A percentile compares a stretch with the other conserved stretches of the same genome.
Evolutionary conservation across 1,140 invertebrate genomes (phyloP).

Genomic region (Solenopsis fugax): DNA sequence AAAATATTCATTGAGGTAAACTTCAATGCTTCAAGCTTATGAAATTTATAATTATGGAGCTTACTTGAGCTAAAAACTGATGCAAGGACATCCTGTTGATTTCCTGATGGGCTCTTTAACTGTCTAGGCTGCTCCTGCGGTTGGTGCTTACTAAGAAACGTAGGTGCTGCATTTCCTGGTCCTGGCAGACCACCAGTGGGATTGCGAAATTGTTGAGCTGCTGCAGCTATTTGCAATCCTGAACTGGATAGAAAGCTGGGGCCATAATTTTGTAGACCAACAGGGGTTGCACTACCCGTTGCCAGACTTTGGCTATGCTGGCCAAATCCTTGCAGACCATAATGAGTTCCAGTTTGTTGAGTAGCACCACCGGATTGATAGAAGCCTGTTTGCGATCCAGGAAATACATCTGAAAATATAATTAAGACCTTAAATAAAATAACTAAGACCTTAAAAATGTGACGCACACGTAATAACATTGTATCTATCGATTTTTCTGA

Average conservation of each 20-base stretch:
- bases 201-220: conserved; percentile 87
- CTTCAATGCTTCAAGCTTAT: too few relatives aligned
- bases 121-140: conserved; percentile 88
- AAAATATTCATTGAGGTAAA: too few relatives aligned
- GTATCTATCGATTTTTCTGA: background rate
- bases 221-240: conserved; percentile 86
- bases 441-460: background rate
- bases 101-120: conserved; percentile 88
- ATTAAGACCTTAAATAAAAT: conserved; percentile 37
- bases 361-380: conserved; percentile 87
- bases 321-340: conserved; percentile 86
- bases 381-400: conserved; percentile 86
- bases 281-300: conserved; percentile 86
- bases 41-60: too few relatives aligned
- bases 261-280: conserved; percentile 88
- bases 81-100: conserved; percentile 86
- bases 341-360: conserved; percentile 86
- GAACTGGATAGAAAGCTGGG: conserved; percentile 88
- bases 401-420: conserved; percentile 82
- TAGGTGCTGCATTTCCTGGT: conserved; percentile 85
- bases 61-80: conserved; percentile 87
- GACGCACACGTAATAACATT: background rate
- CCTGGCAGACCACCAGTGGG: conserved; percentile 86
- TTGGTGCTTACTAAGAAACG: conserved; percentile 87
- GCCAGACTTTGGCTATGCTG: conserved; percentile 85